Conservation (phyloP, 2,797 vertebrate species). For the Halcyon badia region DNA sequence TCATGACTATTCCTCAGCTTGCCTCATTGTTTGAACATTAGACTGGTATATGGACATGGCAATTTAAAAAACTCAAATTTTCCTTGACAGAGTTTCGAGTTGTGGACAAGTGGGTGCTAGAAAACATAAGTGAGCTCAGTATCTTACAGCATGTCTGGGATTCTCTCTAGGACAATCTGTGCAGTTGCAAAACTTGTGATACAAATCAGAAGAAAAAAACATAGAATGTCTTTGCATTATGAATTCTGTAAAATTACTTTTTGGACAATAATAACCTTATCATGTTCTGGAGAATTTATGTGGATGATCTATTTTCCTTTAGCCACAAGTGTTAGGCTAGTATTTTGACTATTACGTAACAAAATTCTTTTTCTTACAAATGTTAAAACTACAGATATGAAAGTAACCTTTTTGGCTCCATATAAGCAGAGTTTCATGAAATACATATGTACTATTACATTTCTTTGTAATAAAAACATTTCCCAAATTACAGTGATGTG, state of each 20-base stretch:
- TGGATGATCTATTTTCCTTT: not conserved
- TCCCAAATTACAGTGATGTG: not conserved
- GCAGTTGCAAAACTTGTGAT: not conserved
- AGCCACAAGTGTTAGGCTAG: not conserved
- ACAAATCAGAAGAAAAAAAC: not conserved
- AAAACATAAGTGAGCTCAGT: not conserved
- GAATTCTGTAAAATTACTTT: not conserved
- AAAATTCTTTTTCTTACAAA: not conserved
- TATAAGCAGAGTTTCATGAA: not conserved
- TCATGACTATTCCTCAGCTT: not conserved
- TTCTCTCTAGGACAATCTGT: not conserved
- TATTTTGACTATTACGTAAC: not conserved
- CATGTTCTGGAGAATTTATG: not conserved
- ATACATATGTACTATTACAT: not conserved
- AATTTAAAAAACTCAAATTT: not conserved
- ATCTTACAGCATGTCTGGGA: not conserved
- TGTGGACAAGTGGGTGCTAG: not conserved
- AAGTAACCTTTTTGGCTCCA: not conserved
- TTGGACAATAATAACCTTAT: not conserved
- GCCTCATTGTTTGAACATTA: not conserved
- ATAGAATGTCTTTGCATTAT: not conserved
- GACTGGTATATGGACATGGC: not conserved
- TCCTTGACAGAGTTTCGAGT: not conserved
- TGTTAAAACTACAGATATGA: not conserved
- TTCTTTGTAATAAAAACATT: conserved; percentile 10